Base-by-base conservation (phyloP, 2,797 vertebrate species). In the Eremophila alpestris region DNA sequence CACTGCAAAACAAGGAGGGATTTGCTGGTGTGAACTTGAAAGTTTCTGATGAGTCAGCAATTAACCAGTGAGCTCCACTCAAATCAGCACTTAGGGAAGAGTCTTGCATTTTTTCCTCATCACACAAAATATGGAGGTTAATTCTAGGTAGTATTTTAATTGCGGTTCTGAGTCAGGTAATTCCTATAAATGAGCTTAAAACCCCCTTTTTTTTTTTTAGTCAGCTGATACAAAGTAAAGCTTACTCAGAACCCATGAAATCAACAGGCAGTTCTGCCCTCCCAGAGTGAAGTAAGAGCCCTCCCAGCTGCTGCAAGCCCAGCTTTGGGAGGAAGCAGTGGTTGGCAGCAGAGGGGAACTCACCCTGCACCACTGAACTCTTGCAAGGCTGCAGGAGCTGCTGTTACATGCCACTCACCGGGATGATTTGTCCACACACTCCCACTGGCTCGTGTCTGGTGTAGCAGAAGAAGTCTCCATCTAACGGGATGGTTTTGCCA, bases 381-480 rank as follows among this genome's bases (percentile, higher is more conserved):
- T 16, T 74, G 69, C 63, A 43, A 8, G 2, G 10, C 64, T 46
- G 36, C 69, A 63, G 76, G 19, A 87, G 10, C 52, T 54, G 23
- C 24, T 16, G 56, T 40, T 55, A 23, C 27, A 7, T 59, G 26
- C 55, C 24, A 97, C 99, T 98, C 94, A 99, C 99, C 7, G 99
- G 99, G 85, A 99, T 99, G 90, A 99, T 99, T 97, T 99, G 99
- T 51, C 99, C 99, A 43, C 99, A 99, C 30, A 99, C 98, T 38
- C 99, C 99, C 5, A 99, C 83, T 0, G 99, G 99, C 92, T 99
- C 99, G 1, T 99, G 99, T 27, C 99, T 98, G 5, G 99, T 99
- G 94, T 99, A 99, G 95, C 98, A 99, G 97, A 99, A 99, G 93
- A 98, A 99, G 83, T 99, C 98, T 76, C 99, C 99, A 3, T 99